A percentile compares a stretch with the other conserved stretches of the same genome.
These are phyloP conservation scores for Aythya baeri DNA, from an alignment of 2,113 vertebrate species.

Conservation along the genomic window DNA sequence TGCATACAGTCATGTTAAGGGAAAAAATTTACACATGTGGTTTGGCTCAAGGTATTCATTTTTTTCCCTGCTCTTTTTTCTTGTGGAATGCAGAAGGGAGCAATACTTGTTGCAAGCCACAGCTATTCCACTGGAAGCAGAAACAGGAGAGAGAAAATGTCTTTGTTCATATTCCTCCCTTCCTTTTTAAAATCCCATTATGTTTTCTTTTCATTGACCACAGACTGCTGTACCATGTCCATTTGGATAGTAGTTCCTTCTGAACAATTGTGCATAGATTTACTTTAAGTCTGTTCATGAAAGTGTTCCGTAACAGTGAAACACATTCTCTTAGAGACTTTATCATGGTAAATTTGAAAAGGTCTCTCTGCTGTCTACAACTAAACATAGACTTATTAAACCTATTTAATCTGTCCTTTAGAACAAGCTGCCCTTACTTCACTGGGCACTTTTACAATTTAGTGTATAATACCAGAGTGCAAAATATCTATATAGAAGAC, in stretches of 20 bases:
- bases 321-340: background rate
- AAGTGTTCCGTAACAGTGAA: background rate
- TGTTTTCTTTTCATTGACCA: background rate
- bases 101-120: conserved; percentile 2
- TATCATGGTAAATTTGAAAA: background rate
- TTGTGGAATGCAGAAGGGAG: conserved; percentile 22
- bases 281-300: background rate
- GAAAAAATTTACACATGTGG: conserved; percentile 2
- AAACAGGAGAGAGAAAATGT: background rate
- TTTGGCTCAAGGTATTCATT: conserved; percentile 20
- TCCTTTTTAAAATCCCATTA: background rate
- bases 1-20: conserved; percentile 2
- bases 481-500: background rate
- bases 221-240: background rate
- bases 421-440: background rate
- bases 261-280: background rate
- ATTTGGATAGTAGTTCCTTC: background rate
- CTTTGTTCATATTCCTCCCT: background rate
- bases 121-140: background rate
- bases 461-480: background rate
- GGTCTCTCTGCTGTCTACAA: background rate
- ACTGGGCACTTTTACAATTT: background rate
- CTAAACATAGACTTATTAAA: background rate
- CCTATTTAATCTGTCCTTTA: background rate
- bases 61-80: background rate